Evolutionary conservation across 1,140 invertebrate genomes (phyloP), one percentile per base, ranked within the genome.

Genomic region (Drosophila rhopaloa): DNA sequence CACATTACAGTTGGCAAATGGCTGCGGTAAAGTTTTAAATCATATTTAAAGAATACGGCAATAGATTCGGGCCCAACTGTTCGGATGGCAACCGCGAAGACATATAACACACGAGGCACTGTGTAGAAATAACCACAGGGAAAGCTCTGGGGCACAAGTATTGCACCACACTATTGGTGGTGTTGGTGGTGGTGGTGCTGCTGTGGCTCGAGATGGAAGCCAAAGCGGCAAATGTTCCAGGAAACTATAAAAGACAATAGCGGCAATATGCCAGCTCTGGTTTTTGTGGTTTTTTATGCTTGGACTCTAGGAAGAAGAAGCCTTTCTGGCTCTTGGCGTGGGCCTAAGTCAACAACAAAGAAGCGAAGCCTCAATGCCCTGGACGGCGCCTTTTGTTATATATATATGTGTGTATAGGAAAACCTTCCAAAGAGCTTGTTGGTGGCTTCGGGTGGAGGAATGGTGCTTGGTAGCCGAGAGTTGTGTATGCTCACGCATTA

Each of bases 161-260:
- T 73, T 81, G 81, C 77, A 84, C 58, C 81, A 71, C 76, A 58
- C 24, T 35, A 44, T 58, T 70, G 19, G 48, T 60, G 38, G 60
- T 19, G 58, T 29, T 16, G 61, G 53, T 50, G 11, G 6, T 58
- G 53, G 46, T 40, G 35, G 9, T 53, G 53, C 32, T 48, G 51
- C 44, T 63, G 67, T 38, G 46, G 48, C 44, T 38, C 37, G 51
- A 70, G 62, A 50, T 59, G 80, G 63, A 76, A 82, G 76, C 74
- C 62, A 38, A 51, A 75, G 63, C 72, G 55, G 76, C 76, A 78
- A 78, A 78, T 70, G 83, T 86, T 88, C 84, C 84, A 83, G 83
- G 83, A 88, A 88, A 89, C 83, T 88, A 88, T 88, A 88, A 88
- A 88, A 88, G 83, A 88, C 83, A 88, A 88, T 88, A 88, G 83